Conservation (phyloP, 2,888 invertebrate species). For the Odontothrips loti region DNA sequence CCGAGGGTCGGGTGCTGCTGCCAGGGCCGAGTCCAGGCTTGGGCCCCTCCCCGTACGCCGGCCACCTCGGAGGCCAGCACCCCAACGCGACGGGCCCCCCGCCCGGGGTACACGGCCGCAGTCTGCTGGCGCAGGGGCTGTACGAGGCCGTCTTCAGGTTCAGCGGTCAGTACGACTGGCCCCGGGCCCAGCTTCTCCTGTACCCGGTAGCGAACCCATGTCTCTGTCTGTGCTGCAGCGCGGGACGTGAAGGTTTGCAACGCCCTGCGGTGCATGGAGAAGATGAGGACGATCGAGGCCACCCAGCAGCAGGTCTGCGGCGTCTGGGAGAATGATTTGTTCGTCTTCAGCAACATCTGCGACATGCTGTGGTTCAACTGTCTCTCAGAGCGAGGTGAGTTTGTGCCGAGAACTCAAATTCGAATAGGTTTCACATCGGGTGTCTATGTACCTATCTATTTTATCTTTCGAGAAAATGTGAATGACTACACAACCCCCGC, state of each 20-base stretch:
- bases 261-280: background rate
- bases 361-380: conserved; percentile 23
- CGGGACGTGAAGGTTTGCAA: background rate
- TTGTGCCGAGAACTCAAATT: too few species aligned
- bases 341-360: conserved; percentile 21
- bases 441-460: too few species aligned
- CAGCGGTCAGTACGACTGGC: background rate
- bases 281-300: background rate
- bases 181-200: background rate
- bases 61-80: background rate
- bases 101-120: background rate
- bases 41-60: background rate
- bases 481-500: background rate
- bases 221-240: background rate
- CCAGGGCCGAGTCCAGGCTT: background rate
- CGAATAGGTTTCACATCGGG: too few species aligned
- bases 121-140: conserved; percentile 2
- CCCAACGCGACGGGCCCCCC: background rate
- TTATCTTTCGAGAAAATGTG: too few species aligned
- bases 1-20: background rate
- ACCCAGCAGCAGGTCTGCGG: background rate
- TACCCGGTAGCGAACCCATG: background rate
- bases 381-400: background rate
- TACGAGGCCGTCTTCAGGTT: background rate
- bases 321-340: conserved; percentile 1